A percentile compares a stretch with the other conserved stretches of the same genome.
These are phyloP conservation scores for Metallyticus violacea DNA, from an alignment of 2,888 invertebrate genomes.

Conservation along the genomic window DNA sequence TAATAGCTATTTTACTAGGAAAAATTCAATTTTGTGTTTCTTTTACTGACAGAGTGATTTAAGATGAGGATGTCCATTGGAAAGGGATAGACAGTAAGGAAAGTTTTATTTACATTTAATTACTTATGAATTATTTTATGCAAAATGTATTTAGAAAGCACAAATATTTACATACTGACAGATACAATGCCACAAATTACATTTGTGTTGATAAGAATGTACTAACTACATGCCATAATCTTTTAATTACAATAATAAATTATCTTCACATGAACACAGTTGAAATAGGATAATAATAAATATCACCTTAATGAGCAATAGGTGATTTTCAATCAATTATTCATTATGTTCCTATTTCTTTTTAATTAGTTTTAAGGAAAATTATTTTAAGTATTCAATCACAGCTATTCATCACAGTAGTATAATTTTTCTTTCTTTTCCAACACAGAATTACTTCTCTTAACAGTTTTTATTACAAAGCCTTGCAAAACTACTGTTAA, in stretches of 20 bases:
- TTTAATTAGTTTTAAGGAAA: neutral
- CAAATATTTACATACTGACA: neutral
- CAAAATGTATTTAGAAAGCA: neutral
- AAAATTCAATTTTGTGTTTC: too few species aligned
- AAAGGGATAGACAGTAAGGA: too few species aligned
- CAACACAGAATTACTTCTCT: neutral
- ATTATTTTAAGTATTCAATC: neutral
- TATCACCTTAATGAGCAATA: neutral
- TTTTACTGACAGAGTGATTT: too few species aligned
- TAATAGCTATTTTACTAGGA: too few species aligned
- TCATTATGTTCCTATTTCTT: neutral
- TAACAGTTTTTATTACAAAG: neutral
- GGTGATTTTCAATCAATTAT: too few species aligned
- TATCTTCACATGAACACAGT: neutral
- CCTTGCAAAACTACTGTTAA: neutral
- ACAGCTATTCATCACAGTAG: neutral
- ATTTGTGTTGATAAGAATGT: too few species aligned
- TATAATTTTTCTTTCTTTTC: neutral
- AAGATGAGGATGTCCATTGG: too few species aligned
- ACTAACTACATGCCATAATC: too few species aligned
- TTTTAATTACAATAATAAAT: too few species aligned
- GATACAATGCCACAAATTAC: too few species aligned
- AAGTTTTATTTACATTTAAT: neutral
- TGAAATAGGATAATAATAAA: neutral
- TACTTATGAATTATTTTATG: too few species aligned